Base-by-base conservation (phyloP, 1,140 invertebrate species). In the Tachypleus tridentatus region DNA sequence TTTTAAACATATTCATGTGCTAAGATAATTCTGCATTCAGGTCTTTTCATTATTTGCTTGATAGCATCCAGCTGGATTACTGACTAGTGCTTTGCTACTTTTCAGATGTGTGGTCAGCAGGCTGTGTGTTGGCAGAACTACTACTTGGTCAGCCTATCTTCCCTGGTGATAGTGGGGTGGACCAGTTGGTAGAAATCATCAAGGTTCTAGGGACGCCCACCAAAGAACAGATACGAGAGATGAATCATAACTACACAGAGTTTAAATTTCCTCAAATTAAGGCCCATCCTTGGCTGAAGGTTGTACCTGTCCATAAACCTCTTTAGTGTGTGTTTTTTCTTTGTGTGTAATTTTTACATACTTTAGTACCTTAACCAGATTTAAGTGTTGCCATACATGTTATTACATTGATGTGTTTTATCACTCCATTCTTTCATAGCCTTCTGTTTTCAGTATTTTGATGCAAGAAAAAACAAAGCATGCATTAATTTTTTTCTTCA, bases 261-360 rank as follows among this genome's bases (percentile, higher is more conserved):
- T 99, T 99, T 80, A 98, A 97, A 81, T 99, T 99, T 79, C 97
- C 97, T 72, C 94, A 98, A 79, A 99, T 99, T 78, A 98, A 97
- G 80, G 93, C 95, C 75, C 96, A 98, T 84, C 95, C 97, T 62
- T 99, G 97, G 96, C 88, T 91, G 79, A 97, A 97, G 89, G 95
- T 97, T 74, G 70, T 64, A 59, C 54, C 57, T 29, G 29, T 29
- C 2, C 29, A 29, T 0, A 29, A 29, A 29, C 29, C 29, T 29
- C 29, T 29, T 29, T 29, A 29, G 29, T 29, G 29, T 29, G 29
- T 29, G 29, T 29, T 29, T 29, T 29, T 29, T 29, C 29, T 29
- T 29, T 29, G 0, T 29, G 29, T 29, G 29, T 29, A 29, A 29
- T 29, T 29, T 29, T 29, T 29, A 29, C 29, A 2, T 29, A 29